These are phyloP conservation scores for Geococcyx californianus DNA, from an alignment of 2,113 vertebrate genomes.

Conservation along the genomic window DNA sequence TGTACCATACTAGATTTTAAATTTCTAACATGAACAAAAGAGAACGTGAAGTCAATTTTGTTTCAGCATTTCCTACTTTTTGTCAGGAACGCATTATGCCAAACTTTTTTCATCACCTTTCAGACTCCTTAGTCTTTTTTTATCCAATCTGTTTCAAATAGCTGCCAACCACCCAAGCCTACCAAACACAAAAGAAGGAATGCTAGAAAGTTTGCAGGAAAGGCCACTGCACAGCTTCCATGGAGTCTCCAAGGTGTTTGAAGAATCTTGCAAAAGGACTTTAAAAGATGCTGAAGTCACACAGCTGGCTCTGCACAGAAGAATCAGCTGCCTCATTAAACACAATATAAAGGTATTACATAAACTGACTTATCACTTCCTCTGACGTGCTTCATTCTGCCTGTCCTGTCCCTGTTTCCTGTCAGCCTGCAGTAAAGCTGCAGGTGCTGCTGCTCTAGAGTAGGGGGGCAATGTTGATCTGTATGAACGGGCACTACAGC, in stretches of 20 bases:
- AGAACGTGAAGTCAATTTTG: background rate
- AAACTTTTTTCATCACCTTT: background rate
- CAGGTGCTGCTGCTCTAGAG: rapidly evolving
- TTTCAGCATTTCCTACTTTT: background rate
- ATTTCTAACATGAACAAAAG: background rate
- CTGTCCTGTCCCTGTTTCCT: background rate
- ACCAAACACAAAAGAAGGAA: background rate
- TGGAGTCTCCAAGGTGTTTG: background rate
- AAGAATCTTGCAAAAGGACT: background rate
- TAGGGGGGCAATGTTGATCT: background rate
- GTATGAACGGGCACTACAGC: background rate
- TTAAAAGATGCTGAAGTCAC: background rate
- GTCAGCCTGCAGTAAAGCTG: rapidly evolving
- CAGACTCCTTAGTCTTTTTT: background rate
- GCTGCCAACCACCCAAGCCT: background rate
- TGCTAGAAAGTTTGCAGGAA: background rate
- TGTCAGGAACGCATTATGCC: background rate
- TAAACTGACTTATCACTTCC: background rate
- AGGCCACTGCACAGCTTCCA: background rate
- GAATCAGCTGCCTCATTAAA: background rate
- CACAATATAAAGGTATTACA: background rate
- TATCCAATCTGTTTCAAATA: background rate
- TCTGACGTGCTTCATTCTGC: background rate
- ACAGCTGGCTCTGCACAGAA: background rate
- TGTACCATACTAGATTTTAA: background rate